Evolutionary conservation across 2,888 invertebrate genomes (phyloP), one percentile per base, ranked within the genome.

Genomic region (Eulithis prunata): DNA sequence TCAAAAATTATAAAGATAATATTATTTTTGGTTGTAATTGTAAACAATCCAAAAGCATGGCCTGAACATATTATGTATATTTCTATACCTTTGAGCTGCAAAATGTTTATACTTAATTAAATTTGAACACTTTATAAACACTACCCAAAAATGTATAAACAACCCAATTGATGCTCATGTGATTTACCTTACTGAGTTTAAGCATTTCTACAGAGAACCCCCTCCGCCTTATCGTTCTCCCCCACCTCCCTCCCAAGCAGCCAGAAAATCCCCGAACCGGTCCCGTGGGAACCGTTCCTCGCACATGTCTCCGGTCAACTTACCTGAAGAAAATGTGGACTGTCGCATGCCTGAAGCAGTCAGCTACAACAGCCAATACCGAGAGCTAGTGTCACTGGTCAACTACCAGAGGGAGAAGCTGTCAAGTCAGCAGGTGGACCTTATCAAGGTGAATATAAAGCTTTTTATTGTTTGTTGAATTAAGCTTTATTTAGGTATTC

Each of bases 361-460:
- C 63, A 94, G 95, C 66, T 96, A 95, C 86, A 96, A 95, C 86
- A 95, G 95, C 65, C 96, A 97, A 86, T 97, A 97, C 80, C 94
- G 95, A 79, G 98, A 98, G 89, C 94, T 98, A 70, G 95, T 98
- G 68, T 96, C 97, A 67, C 94, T 98, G 77, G 97, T 98, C 66
- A 98, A 98, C 90, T 96, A 96, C 85, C 98, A 98, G 88, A 94
- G 98, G 70, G 98, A 98, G 82, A 97, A 98, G 85, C 94, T 99
- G 67, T 96, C 96, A 61, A 95, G 95, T 77, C 98, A 98, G 83
- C 98, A 98, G 89, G 96, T 97, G 76, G 98, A 98, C 94, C 94
- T 98, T 76, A 97, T 97, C 66, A 97, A 98, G 94, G 97, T 97
- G 7, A 52, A 52, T 36, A 38, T 54, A 8, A 5, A 32, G 32